Evolutionary conservation across 2,888 invertebrate species (phyloP).

Genomic region (Unio pictorum): DNA sequence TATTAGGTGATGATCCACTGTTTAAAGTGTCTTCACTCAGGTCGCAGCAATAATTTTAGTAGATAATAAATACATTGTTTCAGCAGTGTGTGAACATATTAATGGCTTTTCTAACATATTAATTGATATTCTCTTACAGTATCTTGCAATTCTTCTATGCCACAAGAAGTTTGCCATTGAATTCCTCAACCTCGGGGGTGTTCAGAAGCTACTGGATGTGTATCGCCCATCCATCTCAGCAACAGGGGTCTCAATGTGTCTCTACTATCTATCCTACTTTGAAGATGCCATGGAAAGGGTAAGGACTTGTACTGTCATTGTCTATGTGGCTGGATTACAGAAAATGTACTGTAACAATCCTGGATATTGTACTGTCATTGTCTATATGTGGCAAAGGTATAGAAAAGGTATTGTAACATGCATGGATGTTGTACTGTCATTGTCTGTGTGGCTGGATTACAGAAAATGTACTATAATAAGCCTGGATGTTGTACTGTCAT

Average conservation of each 20-base stretch:
- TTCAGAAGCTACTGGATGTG: constrained; percentile 89
- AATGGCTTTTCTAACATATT: neutral
- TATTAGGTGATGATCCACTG: too few species aligned
- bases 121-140: constrained; percentile 74
- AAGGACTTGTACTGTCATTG: constrained; percentile 8
- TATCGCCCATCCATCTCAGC: constrained; percentile 95
- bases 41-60: neutral
- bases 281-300: constrained; percentile 98
- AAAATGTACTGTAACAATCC: too few species aligned
- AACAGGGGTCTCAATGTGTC: constrained; percentile 94
- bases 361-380: too few species aligned
- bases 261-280: constrained; percentile 96
- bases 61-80: neutral
- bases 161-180: constrained; percentile 99
- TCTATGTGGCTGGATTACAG: neutral
- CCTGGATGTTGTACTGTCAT: too few species aligned
- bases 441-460: too few species aligned
- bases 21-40: too few species aligned
- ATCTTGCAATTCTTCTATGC: constrained; percentile 92
- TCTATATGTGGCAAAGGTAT: too few species aligned
- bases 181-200: constrained; percentile 90
- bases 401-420: too few species aligned
- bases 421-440: too few species aligned
- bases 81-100: neutral
- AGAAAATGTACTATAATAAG: too few species aligned